Evolutionary conservation across 1,140 invertebrate genomes (phyloP).

Genomic region (Brachionus manjavacas): DNA sequence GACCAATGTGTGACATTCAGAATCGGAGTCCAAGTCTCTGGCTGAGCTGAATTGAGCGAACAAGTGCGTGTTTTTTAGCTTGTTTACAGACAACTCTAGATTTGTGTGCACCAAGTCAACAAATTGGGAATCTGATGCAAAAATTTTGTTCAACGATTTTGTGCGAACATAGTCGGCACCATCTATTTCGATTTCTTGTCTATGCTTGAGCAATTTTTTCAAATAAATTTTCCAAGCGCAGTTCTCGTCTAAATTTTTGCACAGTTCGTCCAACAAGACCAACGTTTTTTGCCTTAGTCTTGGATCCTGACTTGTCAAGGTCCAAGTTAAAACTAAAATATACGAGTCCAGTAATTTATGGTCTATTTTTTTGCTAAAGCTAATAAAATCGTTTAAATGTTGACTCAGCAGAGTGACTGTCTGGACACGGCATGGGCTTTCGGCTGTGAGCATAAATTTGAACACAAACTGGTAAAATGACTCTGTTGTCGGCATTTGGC

Average conservation of each 20-base stretch:
- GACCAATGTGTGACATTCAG: neutral
- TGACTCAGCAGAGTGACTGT: neutral
- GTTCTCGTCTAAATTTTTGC: neutral
- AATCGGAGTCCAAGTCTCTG: neutral
- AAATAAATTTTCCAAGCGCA: neutral
- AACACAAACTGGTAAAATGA: slow-evolving; percentile 30
- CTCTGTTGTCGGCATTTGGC: neutral
- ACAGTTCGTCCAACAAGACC: neutral
- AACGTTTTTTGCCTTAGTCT: neutral
- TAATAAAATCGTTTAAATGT: neutral
- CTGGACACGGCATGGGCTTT: neutral
- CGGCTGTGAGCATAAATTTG: slow-evolving; percentile 8
- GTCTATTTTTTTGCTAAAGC: neutral
- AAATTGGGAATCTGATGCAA: neutral
- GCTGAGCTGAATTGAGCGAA: neutral
- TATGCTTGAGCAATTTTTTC: slow-evolving; percentile 2
- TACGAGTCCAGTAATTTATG: neutral
- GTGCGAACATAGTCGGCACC: slow-evolving; percentile 14
- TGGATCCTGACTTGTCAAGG: neutral
- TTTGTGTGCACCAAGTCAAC: neutral
- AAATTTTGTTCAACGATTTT: slow-evolving; percentile 25
- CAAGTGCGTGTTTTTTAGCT: neutral
- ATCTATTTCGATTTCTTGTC: slow-evolving; percentile 12
- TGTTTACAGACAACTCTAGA: neutral
- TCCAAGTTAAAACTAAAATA: neutral